These are phyloP conservation scores for Drosophila lowei DNA, from an alignment of 1,140 invertebrate species.

Conservation along the genomic window DNA sequence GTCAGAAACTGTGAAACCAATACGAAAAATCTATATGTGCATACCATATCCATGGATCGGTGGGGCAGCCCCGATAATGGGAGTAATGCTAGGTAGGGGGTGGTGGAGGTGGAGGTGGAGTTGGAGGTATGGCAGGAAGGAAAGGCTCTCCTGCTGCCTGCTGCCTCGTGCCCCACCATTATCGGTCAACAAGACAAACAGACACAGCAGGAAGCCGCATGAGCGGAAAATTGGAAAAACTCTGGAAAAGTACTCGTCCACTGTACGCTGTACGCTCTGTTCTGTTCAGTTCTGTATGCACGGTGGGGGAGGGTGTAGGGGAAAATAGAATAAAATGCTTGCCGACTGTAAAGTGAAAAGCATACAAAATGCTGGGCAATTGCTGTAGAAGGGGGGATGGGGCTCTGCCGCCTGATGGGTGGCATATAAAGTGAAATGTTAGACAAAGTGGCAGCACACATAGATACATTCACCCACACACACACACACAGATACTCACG, in stretches of 20 bases:
- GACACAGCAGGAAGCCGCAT: conserved; percentile 63
- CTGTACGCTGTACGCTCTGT: not conserved
- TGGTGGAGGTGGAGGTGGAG: not conserved
- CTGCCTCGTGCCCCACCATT: conserved; percentile 25
- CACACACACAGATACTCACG: conserved; percentile 14
- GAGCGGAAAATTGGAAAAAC: conserved; percentile 76
- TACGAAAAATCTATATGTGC: conserved; percentile 46
- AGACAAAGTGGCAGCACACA: conserved; percentile 68
- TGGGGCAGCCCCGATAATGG: conserved; percentile 52
- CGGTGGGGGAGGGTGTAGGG: not conserved
- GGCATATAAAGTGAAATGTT: conserved; percentile 69
- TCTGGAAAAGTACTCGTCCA: conserved; percentile 59
- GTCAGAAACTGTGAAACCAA: conserved; percentile 64
- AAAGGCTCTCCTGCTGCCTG: not conserved
- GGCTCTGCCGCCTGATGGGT: not conserved
- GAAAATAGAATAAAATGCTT: conserved; percentile 56
- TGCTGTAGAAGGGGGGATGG: conserved; percentile 28
- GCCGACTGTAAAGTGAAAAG: conserved; percentile 66
- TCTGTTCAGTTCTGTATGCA: not conserved
- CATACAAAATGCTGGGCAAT: conserved; percentile 69
- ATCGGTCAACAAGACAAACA: conserved; percentile 62
- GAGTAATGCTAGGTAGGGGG: no score
- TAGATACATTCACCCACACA: conserved; percentile 15
- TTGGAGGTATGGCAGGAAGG: no score
- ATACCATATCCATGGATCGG: conserved; percentile 13